Base-by-base conservation (phyloP, 2,888 invertebrate genomes). In the Scaptomyza flava region DNA sequence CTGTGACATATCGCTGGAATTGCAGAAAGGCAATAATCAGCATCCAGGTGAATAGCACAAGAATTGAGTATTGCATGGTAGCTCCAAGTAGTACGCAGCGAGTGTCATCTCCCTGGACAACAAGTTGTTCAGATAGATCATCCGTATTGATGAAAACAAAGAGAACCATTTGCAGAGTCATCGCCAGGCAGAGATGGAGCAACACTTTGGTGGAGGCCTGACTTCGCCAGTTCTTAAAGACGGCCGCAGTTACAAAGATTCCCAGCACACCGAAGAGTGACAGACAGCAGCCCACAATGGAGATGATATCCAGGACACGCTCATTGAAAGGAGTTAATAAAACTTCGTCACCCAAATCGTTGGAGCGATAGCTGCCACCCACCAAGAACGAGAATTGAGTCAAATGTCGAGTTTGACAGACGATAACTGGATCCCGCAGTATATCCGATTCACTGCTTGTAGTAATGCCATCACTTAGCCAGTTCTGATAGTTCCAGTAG, bases 41-140 rank as follows among this genome's bases (percentile, higher is more conserved):
- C 95, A 95, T 95, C 96, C 95, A 96, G 80, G 93, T 93, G 82
- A 96, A 96, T 58, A 95, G 93, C 1, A 94, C 93, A 45, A 95
- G 90, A 30, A 95, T 93, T 27, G 95, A 94, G 89, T 95, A 95
- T 82, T 95, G 95, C 30, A 95, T 90, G 6, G 93, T 70, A 9
- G 94, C 93, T 6, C 95, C 95, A 17, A 95, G 91, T 8, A 92
- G 74, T n/a, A 94, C 92, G 79, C 96, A 96, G 11, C 92, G 77
- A 0, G 33, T 66, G 2, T 53, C 27, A 2, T 65, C 27, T 0
- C 57, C 69, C 6, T 41, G 47, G 3, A 80, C 7, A 9, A 76
- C 62, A 6, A 89, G 73, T 11, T 86, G 74, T 65, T 90, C 81
- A 9, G 91, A 84, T 48, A 45, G 79, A 72, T 90, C 90, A 33